Evolutionary conservation across 2,888 invertebrate species (phyloP), one percentile per base, ranked within the genome.

Genomic region (Epicampocera succincta): DNA sequence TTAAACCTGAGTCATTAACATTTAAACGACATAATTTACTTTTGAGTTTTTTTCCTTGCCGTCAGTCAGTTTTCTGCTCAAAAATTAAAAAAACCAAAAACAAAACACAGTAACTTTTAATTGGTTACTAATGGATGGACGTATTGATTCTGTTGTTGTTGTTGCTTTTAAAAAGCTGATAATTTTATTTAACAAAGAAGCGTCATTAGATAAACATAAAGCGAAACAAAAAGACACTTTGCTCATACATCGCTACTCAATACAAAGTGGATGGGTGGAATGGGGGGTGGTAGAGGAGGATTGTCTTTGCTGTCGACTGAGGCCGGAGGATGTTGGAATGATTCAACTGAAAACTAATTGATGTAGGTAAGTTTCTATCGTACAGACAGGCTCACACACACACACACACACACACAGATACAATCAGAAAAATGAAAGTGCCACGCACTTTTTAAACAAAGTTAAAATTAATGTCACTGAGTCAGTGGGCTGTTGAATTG

Each of bases 1-100:
- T 56, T 48, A 58, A 63, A 58, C 48, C 50, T 77, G 71, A 77
- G 71, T 71, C 77, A 77, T 77, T 77, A 44, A 46, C 6, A 58
- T 61, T 61, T 11, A 46, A 29, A 69, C n/a, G 21, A 38, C 11
- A 42, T 25, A 69, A 63, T 54, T 52, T 17, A 50, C 19, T 48
- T 48, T 50, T 58, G n/a, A 3, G 2, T 29, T 19, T 54, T 21
- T 44, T 42, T 29, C 17, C 13, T 3, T 46, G n/a, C 19, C 12
- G 3, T 15, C 33, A 38, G 15, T 19, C n/a, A n/a, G n/a, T 56
- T 54, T 40, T 69, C 48, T 46, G 46, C 33, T 38, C 46, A 56
- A 19, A 48, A 17, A 17, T 60, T 21, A 29, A 56, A 15, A 12
- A 50, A 60, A 52, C 44, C 19, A 56, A 21, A 60, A 40, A 38